Conservation (phyloP, 2,113 vertebrate species). For the Camelus dromedarius region DNA sequence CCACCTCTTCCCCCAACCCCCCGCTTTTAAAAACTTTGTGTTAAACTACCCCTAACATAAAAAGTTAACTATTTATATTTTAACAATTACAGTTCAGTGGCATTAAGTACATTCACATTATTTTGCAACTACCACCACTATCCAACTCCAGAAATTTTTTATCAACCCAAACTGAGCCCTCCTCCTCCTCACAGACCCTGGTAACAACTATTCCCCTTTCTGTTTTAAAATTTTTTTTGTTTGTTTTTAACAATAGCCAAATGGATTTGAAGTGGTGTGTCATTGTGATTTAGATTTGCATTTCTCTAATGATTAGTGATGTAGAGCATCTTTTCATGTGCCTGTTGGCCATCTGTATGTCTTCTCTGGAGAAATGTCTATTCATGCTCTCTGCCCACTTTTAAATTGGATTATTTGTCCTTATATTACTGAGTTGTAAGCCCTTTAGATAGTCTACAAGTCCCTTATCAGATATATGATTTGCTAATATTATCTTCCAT, state of each 20-base stretch:
- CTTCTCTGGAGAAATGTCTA: slow-evolving; percentile 31
- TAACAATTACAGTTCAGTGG: background rate
- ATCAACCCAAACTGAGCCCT: background rate
- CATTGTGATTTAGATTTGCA: background rate
- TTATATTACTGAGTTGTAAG: background rate
- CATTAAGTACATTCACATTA: background rate
- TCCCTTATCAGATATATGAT: background rate
- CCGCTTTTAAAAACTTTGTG: background rate
- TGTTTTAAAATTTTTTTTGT: background rate
- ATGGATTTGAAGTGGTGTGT: background rate
- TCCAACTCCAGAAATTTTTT: background rate
- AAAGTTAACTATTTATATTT: background rate
- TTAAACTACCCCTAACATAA: background rate
- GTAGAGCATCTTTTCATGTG: background rate
- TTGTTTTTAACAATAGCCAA: background rate
- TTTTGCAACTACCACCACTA: too few relatives aligned
- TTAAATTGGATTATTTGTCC: background rate
- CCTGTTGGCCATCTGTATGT: background rate
- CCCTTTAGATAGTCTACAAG: background rate
- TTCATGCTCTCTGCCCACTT: background rate
- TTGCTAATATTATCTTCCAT: background rate
- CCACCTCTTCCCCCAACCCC: background rate
- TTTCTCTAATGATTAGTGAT: background rate
- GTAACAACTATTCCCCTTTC: background rate
- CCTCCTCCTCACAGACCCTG: too few relatives aligned